These are phyloP conservation scores for Xenopus laevis DNA, from an alignment of 2,113 vertebrate genomes.

Conservation along the genomic window DNA sequence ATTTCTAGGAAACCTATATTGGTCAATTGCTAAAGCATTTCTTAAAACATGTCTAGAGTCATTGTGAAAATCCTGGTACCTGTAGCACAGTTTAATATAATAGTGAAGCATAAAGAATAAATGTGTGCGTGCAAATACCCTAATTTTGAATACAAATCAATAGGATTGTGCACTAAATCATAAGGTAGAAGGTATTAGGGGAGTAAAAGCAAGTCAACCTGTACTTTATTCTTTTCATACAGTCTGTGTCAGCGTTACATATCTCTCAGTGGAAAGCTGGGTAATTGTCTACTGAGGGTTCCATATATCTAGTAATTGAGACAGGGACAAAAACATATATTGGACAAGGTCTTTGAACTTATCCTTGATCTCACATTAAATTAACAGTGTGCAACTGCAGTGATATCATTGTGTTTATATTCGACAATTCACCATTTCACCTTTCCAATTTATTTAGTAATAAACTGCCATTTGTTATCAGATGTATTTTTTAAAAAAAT, in stretches of 20 bases:
- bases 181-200: neutral
- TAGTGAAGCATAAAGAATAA: neutral
- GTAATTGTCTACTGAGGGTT: constrained; percentile 16
- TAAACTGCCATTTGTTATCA: no score
- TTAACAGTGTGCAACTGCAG: neutral
- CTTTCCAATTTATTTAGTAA: no score
- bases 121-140: neutral
- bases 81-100: neutral
- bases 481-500: no score
- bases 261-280: constrained; percentile 3
- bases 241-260: neutral
- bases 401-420: no score
- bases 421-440: no score
- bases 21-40: no score
- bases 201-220: neutral
- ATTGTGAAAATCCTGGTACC: neutral
- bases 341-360: constrained; percentile 10
- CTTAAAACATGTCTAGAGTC: no score
- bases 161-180: neutral
- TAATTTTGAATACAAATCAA: neutral
- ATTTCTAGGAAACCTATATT: no score
- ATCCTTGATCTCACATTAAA: neutral
- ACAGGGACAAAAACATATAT: neutral
- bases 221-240: neutral
- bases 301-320: constrained; percentile 4